Base-by-base conservation (phyloP, 1,140 invertebrate species). In the Schlechtendalia chinensis region DNA sequence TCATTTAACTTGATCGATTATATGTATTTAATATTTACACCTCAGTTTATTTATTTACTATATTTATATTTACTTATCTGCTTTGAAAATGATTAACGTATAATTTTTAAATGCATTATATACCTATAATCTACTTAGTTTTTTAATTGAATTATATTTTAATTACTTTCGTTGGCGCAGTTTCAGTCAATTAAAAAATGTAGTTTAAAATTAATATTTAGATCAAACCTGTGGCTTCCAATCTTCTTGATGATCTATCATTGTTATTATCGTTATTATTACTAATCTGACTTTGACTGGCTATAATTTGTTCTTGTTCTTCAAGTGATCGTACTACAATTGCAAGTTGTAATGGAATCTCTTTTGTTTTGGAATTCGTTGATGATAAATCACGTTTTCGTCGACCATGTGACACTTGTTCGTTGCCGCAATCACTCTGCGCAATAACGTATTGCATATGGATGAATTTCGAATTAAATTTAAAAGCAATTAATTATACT, bases 311-410 rank as follows among this genome's bases (percentile, higher is more conserved):
- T 69, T 81, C 80, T 81, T 59, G 67, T 45, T 72, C 63, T 50
- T 81, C 63, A 19, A 69, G 32, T 81, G 83, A 82, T 83, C 85
- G 81, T 82, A 87, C 87, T 47, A 87, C 85, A 50, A 88, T 85
- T 0, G 84, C 84, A 16, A 85, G 81, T 81, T 87, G 85, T 8
- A 88, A 82, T 11, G 86, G 84, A 22, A 88, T 82, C 19, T 86
- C 85, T 2, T 82, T 81, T 0, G 83, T 82, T 39, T 81, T 81
- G 19, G 83, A 50, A 67, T 82, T 56, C n/a, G 59, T 19, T 24
- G 29, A 59, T 32, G 67, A 80, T n/a, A 24, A 69, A 47, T 80
- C n/a, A 16, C 86, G 83, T 80, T 83, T 84, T 54, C 82, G 84
- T 39, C 84, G 84, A 22, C 87, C 86, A 39, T 84, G 85, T 27